Percentiles rank a stretch among this genome's conserved stretches.
These are phyloP conservation scores for Sinocyclocheilus anophthalmus DNA, from an alignment of 2,113 vertebrate species.

Conservation along the genomic window DNA sequence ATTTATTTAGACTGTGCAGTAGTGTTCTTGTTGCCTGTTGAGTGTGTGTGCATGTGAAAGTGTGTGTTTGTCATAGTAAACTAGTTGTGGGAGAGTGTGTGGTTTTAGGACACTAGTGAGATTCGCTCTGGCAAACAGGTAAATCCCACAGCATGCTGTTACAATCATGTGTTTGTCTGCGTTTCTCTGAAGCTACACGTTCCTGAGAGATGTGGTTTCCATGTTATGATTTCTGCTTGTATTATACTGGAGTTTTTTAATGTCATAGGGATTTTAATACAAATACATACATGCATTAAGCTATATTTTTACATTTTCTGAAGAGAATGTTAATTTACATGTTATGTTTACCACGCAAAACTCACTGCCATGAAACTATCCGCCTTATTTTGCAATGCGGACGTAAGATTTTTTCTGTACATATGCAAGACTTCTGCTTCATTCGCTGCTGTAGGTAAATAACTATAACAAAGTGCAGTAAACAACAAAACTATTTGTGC, in stretches of 20 bases:
- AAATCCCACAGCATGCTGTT: conserved; percentile 21
- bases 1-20: neutral
- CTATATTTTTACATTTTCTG: neutral
- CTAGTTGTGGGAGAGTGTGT: conserved; percentile 19
- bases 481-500: no score
- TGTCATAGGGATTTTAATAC: neutral
- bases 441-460: no score
- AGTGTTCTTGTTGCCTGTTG: neutral
- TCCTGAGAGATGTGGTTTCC: neutral
- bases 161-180: neutral
- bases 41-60: neutral
- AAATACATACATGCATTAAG: neutral
- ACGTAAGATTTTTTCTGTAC: no score
- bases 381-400: no score
- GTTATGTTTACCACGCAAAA: neutral
- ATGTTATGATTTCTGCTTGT: neutral
- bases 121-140: conserved; percentile 36
- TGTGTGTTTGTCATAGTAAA: neutral
- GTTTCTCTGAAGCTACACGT: neutral
- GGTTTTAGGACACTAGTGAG: conserved; percentile 39
- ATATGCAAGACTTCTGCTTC: no score
- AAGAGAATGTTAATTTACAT: no score
- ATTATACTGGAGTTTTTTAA: neutral
- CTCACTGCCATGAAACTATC: neutral
- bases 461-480: no score